Percentiles rank a stretch among this genome's conserved stretches.
phyloP scores from a whole-genome alignment of 2,888 invertebrate genomes.

The Hirudinaria manillensis region DNA sequence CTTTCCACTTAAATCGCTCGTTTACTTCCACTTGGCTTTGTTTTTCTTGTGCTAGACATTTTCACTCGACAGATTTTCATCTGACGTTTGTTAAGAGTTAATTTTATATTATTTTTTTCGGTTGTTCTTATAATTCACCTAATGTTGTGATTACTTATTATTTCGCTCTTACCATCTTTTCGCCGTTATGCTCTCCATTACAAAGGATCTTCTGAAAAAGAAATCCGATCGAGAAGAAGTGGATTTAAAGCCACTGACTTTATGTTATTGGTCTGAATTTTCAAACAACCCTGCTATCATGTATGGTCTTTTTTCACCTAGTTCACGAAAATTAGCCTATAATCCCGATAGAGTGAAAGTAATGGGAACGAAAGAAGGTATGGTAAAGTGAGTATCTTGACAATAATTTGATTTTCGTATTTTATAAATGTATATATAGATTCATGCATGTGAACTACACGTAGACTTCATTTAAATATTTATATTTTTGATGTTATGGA shows the following conservation, averaged over 20 bases:
- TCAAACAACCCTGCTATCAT: constrained; percentile 31
- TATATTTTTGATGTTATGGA: no score
- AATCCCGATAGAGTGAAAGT: constrained; percentile 32
- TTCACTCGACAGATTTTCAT: no score
- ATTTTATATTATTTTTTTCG: no score
- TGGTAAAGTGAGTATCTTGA: constrained; percentile 31
- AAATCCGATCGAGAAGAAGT: constrained; percentile 13
- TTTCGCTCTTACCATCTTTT: no score
- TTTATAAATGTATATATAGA: no score
- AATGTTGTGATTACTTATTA: no score
- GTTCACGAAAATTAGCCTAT: constrained; percentile 30
- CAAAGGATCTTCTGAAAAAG: constrained; percentile 30
- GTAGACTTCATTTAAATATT: no score
- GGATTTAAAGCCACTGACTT: constrained; percentile 29
- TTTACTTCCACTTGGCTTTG: constrained; percentile 1
- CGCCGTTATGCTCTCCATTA: constrained; percentile 24
- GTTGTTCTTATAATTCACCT: no score
- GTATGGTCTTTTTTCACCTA: constrained; percentile 30
- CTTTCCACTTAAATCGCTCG: neutral
- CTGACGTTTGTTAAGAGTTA: no score
- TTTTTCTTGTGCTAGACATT: neutral
- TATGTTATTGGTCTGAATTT: constrained; percentile 31
- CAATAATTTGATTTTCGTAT: no score
- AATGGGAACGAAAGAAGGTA: constrained; percentile 32
- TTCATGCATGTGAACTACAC: no score